Percentiles rank a stretch among this genome's conserved stretches.
These are phyloP conservation scores for Crenuchus spilurus DNA, from an alignment of 2,797 vertebrate species.

Conservation along the genomic window DNA sequence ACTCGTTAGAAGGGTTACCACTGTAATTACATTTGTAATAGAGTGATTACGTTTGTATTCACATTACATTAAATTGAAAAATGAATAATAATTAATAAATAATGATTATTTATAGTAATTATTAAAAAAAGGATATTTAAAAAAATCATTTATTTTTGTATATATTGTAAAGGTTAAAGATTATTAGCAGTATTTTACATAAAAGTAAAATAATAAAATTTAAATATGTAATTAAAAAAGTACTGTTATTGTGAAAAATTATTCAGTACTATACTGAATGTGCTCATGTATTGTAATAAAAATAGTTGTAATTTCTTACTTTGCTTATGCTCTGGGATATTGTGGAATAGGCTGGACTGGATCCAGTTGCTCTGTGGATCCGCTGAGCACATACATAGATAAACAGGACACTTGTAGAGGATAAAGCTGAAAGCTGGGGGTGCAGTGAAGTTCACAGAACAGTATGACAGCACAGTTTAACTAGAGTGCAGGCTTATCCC, in stretches of 20 bases:
- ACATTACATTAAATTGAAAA: no score
- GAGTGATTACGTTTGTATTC: no score
- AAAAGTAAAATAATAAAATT: neutral
- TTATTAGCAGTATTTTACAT: neutral
- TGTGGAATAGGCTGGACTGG: neutral
- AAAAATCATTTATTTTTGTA: no score
- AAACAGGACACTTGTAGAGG: slow-evolving; percentile 21
- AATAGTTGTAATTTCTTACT: neutral
- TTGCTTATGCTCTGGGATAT: neutral
- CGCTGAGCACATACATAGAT: slow-evolving; percentile 27
- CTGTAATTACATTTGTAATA: no score
- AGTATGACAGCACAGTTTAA: slow-evolving; percentile 20
- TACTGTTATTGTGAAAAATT: neutral
- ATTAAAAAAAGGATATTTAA: no score
- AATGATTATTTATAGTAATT: no score
- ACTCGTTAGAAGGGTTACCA: no score
- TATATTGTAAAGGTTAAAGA: no score
- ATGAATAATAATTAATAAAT: no score
- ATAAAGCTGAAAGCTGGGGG: slow-evolving; percentile 5
- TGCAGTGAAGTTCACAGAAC: slow-evolving; percentile 11
- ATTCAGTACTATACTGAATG: no score
- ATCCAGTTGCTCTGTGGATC: slow-evolving; percentile 6
- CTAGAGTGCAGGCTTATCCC: slow-evolving; percentile 7
- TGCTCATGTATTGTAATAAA: neutral
- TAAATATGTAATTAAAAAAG: no score